Evolutionary conservation across 2,113 vertebrate species (phyloP), one percentile per base, ranked within the genome.

Genomic region (Ciconia boyciana): DNA sequence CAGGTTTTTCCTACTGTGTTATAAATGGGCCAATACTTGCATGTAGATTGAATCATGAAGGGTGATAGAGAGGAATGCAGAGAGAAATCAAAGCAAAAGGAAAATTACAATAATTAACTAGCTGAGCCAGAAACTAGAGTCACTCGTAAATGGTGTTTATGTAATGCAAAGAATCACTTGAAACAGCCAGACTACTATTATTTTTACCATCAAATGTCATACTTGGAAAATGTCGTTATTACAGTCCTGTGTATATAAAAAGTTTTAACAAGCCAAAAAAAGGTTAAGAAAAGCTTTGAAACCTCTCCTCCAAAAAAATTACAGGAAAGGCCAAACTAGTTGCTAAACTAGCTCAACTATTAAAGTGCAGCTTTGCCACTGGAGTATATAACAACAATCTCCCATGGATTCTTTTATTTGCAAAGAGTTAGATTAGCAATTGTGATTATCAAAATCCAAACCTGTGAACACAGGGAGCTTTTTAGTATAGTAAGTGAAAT

Each of bases 401-500:
- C 66, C 66, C 13, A 10, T 49, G 25, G 72, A 71, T 80, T 84
- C 12, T 61, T 78, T 76, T 41, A 60, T 24, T 24, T 92, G 46
- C 61, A 82, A 83, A 81, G 49, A 66, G 41, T 43, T 79, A 79
- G 51, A 93, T 87, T 62, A 86, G 78, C 39, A 74, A 28, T 29
- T 75, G 49, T 71, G 68, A 90, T 68, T 70, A 87, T 25, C 75
- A 58, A 54, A 94, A 82, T 58, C 80, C 70, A 83, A 89, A 78
- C 49, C 81, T 80, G 46, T 57, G 70, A 89, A 70, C 55, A 85
- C 29, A 70, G 70, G 43, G 75, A 88, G 78, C 46, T 77, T 93
- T 95, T 90, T 46, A 96, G 89, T 87, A 49, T 18, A 70, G 49
- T 62, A 66, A 85, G 55, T 80, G 74, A 90, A 95, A 89, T 66